phyloP scores from a whole-genome alignment of 1,140 invertebrate genomes.

The Coenobita brevimanus region DNA sequence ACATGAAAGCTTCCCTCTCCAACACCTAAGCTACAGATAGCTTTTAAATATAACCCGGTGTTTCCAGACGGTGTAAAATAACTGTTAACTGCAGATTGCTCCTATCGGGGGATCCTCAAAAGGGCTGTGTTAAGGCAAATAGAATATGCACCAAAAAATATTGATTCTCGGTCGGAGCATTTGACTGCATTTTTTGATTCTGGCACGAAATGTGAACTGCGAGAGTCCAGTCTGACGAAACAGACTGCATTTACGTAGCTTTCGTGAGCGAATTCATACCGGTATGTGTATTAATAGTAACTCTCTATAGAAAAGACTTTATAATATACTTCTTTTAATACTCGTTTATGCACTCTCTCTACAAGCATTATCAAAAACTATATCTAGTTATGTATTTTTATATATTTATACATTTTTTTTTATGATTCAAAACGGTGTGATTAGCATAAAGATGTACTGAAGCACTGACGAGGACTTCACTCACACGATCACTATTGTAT shows the following conservation, averaged over 20 bases:
- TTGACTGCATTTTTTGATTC: conserved; percentile 16
- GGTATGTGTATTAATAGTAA: neutral
- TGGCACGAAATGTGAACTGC: neutral
- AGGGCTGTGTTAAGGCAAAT: conserved; percentile 16
- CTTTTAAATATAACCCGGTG: no score
- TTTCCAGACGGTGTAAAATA: no score
- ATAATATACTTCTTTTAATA: neutral
- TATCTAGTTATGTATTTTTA: conserved; percentile 44
- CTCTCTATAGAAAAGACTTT: neutral
- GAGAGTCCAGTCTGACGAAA: neutral
- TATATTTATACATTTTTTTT: conserved; percentile 30
- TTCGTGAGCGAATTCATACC: neutral
- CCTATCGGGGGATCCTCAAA: neutral
- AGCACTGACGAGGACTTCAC: neutral
- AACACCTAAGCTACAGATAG: no score
- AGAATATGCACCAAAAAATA: conserved; percentile 34
- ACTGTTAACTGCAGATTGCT: no score
- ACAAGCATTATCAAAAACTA: conserved; percentile 41
- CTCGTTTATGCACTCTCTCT: neutral
- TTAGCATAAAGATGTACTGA: neutral
- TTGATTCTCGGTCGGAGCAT: conserved; percentile 29
- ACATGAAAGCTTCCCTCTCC: no score
- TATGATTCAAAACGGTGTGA: neutral
- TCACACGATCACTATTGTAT: neutral
- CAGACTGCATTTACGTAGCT: neutral